Base-by-base conservation (phyloP, 2,888 invertebrate species). In the Slavum lentiscoides region DNA sequence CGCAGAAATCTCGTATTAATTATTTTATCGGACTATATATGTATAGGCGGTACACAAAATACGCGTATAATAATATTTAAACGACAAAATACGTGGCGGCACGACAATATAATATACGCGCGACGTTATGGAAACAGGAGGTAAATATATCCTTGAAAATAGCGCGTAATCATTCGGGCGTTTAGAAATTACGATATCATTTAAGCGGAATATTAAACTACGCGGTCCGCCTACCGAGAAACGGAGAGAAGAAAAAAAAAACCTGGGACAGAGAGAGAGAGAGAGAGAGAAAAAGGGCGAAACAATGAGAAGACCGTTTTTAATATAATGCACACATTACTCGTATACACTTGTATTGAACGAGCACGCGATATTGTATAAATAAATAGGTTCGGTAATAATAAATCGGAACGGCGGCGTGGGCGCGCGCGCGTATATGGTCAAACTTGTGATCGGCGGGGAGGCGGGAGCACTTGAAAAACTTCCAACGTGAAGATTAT, bases 131-230 rank as follows among this genome's bases (percentile, higher is more conserved):
- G 53, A 66, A 39, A 74, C 30, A 4, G 30, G 30, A 30, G 4
- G 30, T 74, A 66, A 74, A 74, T 66, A 66, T 80, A 80, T 80
- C 72, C 80, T 80, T 80, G 70, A 80, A 72, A 72, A 30, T 30
- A 72, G 64, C 64, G 80, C 80, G 66, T 64, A 64, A 80, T 80
- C 80, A 80, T 66, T 72, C 61, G 15, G 23, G 21, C 30, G 49
- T 62, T 62, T 53, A 37, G 37, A 80, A 58, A 80, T 72, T 62
- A 80, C 30, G 30, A 30, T 30, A 80, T 53, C 59, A 77, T 69
- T 69, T 53, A 77, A 77, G 68, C 49, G n/a, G 68, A 59, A 68
- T n/a, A n/a, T 59, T 49, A 49, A 39, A 23, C n/a, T n/a, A n/a
- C 8, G 23, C 8, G 23, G 23, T 67, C 61, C 75, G 75, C 80